These are phyloP conservation scores for Chrysolina oricalcia DNA, from an alignment of 2,888 invertebrate species.

Conservation along the genomic window DNA sequence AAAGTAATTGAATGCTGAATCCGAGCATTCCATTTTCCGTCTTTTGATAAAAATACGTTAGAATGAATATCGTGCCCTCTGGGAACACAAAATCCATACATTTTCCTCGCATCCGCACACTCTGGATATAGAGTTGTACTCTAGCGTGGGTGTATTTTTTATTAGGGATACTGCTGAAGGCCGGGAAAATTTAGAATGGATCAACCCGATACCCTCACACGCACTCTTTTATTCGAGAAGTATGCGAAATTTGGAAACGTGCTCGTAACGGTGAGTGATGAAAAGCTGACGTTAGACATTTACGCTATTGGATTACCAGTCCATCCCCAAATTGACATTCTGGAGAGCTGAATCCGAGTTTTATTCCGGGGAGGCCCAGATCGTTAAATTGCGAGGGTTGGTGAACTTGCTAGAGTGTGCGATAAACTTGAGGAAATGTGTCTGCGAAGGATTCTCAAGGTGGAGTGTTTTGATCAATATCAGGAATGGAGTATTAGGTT, in stretches of 20 bases:
- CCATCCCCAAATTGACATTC: slow-evolving; percentile 45
- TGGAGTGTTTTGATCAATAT: neutral
- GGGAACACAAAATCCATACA: slow-evolving; percentile 1
- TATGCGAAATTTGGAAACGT: slow-evolving; percentile 40
- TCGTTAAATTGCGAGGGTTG: slow-evolving; percentile 32
- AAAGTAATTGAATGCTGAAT: slow-evolving; percentile 19
- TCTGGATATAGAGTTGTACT: slow-evolving; percentile 3
- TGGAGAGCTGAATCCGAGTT: slow-evolving; percentile 34
- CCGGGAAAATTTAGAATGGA: neutral
- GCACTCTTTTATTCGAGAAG: slow-evolving; percentile 22
- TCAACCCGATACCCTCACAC: slow-evolving; percentile 9
- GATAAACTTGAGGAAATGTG: neutral
- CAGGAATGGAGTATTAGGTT: neutral
- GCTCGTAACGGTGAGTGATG: slow-evolving; percentile 33
- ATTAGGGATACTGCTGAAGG: slow-evolving; percentile 6
- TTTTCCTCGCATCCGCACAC: slow-evolving; percentile 8
- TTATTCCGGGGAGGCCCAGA: slow-evolving; percentile 26
- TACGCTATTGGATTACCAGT: slow-evolving; percentile 41
- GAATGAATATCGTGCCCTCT: neutral
- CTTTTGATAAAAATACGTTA: neutral
- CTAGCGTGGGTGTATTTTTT: slow-evolving; percentile 15
- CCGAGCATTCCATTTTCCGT: neutral
- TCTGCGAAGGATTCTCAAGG: neutral
- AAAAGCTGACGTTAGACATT: slow-evolving; percentile 46
- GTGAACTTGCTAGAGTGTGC: slow-evolving; percentile 4